Evolutionary conservation across 2,113 vertebrate genomes (phyloP).

Genomic region (Vulpes ferrilata): DNA sequence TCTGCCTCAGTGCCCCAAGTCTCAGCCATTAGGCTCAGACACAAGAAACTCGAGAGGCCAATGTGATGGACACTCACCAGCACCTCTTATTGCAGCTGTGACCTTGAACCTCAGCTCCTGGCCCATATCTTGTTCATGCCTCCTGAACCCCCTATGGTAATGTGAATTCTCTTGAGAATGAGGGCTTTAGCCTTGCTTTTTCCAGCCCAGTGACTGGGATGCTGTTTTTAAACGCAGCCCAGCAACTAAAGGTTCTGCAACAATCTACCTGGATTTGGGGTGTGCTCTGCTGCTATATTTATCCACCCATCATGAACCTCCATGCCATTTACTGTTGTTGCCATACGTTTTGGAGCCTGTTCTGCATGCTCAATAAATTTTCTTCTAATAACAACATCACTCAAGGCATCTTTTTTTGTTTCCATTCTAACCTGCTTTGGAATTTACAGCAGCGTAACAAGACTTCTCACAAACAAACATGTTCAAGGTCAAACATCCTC

Average conservation of each 20-base stretch:
- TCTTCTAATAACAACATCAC: not conserved
- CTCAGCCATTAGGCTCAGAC: not conserved
- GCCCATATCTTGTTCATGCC: not conserved
- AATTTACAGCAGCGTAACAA: not conserved
- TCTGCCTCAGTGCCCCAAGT: not conserved
- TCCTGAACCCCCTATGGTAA: not conserved
- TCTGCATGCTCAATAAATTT: not conserved
- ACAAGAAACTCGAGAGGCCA: not conserved
- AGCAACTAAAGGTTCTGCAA: not conserved
- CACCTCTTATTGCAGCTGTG: not conserved
- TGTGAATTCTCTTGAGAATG: not conserved
- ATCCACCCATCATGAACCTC: not conserved
- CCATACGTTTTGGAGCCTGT: not conserved
- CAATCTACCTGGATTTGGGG: not conserved
- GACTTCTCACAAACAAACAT: constrained; percentile 48
- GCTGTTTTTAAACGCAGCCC: not conserved
- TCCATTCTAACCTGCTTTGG: constrained; percentile 38
- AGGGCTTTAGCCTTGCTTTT: not conserved
- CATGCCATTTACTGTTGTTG: no score
- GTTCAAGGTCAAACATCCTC: constrained; percentile 23
- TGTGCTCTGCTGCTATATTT: not conserved
- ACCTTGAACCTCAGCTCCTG: not conserved
- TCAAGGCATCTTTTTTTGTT: not conserved
- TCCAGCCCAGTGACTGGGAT: not conserved
- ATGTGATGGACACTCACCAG: not conserved